Evolutionary conservation across 1,140 invertebrate genomes (phyloP).

Genomic region (Helicoverpa zea): DNA sequence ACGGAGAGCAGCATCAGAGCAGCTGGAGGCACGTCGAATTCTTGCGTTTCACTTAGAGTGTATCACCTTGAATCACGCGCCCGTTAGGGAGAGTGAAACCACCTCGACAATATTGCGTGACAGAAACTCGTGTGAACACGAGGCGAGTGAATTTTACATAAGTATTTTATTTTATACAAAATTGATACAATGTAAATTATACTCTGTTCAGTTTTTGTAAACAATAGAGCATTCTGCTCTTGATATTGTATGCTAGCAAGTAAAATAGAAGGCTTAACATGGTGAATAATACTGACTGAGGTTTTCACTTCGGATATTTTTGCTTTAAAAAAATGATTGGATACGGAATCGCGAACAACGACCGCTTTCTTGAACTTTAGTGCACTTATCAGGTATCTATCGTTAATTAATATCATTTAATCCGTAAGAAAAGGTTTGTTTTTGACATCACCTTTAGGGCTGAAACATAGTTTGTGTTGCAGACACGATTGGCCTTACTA

Average conservation of each 20-base stretch:
- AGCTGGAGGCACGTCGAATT: not conserved
- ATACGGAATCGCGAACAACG: not conserved
- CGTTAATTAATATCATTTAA: too few relatives aligned
- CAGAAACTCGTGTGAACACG: conserved; percentile 44
- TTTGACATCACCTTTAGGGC: too few relatives aligned
- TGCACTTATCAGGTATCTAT: too few relatives aligned
- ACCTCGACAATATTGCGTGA: conserved; percentile 45
- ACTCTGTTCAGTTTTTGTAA: conserved; percentile 6
- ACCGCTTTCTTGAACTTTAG: too few relatives aligned
- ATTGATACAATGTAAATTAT: conserved; percentile 30
- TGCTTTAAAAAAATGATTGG: not conserved
- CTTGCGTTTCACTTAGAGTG: conserved; percentile 27
- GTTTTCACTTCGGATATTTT: not conserved
- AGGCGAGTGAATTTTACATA: conserved; percentile 37
- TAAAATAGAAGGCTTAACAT: not conserved
- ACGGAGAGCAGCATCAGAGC: not conserved
- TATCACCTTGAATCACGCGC: conserved; percentile 26
- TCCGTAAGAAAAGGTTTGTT: too few relatives aligned
- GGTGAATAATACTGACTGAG: not conserved
- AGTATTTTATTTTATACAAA: conserved; percentile 33
- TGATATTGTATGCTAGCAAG: not conserved
- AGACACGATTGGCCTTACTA: too few relatives aligned
- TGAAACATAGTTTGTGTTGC: too few relatives aligned
- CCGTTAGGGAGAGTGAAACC: conserved; percentile 36
- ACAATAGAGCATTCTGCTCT: not conserved